A percentile compares a stretch with the other conserved stretches of the same genome.
These are phyloP conservation scores for Leuciscus waleckii DNA, from an alignment of 2,797 vertebrate species.

Conservation along the genomic window DNA sequence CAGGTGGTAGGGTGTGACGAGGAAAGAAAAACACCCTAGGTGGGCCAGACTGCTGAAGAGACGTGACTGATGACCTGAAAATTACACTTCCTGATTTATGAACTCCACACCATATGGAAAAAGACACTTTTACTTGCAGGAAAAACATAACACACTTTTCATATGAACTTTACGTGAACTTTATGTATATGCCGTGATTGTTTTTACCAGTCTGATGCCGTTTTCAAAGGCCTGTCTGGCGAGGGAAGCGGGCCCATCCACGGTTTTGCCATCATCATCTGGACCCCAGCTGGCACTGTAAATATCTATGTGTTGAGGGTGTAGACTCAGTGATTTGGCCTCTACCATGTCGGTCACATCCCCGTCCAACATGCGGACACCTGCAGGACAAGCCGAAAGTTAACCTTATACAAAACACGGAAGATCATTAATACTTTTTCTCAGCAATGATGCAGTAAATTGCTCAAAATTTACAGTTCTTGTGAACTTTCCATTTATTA, in stretches of 20 bases:
- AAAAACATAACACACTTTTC: not conserved
- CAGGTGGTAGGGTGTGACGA: slow-evolving; percentile 3
- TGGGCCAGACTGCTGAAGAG: slow-evolving; percentile 11
- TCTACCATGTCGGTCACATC: slow-evolving; percentile 99
- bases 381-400: slow-evolving; percentile 68
- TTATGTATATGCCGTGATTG: not conserved
- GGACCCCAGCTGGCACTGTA: slow-evolving; percentile 99
- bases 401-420: not conserved
- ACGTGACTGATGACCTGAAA: slow-evolving; percentile 9
- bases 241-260: slow-evolving; percentile 95
- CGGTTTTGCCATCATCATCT: slow-evolving; percentile 96
- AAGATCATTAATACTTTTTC: not conserved
- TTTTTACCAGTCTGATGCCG: slow-evolving; percentile 89
- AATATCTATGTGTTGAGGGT: slow-evolving; percentile 96
- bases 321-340: slow-evolving; percentile 94
- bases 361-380: slow-evolving; percentile 97
- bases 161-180: not conserved
- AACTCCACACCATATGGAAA: slow-evolving; percentile 2
- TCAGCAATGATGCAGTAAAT: not conserved
- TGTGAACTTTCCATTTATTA: not conserved
- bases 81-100: slow-evolving; percentile 10
- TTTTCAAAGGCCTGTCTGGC: slow-evolving; percentile 97
- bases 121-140: not conserved
- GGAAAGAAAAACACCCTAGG: slow-evolving; percentile 25
- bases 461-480: not conserved